These are phyloP conservation scores for Sinocyclocheilus anshuiensis DNA, from an alignment of 2,113 vertebrate species.

Conservation along the genomic window DNA sequence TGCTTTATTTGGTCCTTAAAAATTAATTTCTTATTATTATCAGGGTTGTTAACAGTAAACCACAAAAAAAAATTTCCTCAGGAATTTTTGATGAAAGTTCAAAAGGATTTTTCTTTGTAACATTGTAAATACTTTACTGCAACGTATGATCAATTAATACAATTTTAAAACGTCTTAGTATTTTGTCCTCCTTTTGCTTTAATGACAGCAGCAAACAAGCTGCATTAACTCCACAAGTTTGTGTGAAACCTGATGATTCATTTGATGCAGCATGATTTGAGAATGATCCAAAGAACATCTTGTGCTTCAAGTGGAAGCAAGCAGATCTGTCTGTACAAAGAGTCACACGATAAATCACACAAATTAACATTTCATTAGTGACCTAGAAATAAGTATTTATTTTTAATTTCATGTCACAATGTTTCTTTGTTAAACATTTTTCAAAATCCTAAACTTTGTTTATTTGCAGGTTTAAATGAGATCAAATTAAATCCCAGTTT, in stretches of 20 bases:
- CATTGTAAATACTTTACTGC: not conserved
- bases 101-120: not conserved
- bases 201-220: not conserved
- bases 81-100: not conserved
- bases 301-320: not conserved
- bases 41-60: too few relatives aligned
- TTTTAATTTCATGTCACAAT: not conserved
- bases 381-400: not conserved
- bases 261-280: not conserved
- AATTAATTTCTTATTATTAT: too few relatives aligned
- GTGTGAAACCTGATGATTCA: not conserved
- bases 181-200: not conserved
- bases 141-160: not conserved
- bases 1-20: too few relatives aligned
- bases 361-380: not conserved
- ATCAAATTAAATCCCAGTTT: not conserved
- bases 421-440: not conserved
- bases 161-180: not conserved
- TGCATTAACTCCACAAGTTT: not conserved
- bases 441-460: not conserved
- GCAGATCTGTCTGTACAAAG: not conserved
- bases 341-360: not conserved
- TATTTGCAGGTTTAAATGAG: not conserved
- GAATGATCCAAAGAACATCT: not conserved
- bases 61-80: too few relatives aligned